Evolutionary conservation across 2,888 invertebrate species (phyloP), one percentile per base, ranked within the genome.

Genomic region (Sesamia inferens): DNA sequence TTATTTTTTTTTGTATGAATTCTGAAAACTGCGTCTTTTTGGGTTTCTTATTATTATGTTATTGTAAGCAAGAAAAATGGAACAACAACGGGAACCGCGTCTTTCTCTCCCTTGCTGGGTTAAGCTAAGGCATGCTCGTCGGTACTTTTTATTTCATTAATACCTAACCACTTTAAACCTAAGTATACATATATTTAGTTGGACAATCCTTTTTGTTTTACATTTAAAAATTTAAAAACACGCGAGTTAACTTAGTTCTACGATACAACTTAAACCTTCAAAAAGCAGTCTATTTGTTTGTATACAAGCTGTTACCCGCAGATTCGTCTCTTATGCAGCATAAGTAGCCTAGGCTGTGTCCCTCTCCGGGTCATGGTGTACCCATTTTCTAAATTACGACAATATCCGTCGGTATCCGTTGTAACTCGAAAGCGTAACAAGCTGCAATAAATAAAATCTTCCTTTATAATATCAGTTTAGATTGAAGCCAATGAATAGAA

Each of bases 51-150:
- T 31, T 31, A 57, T 73, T 66, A 16, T 68, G 22, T 78, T 77
- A 77, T 39, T 57, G 10, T 57, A 47, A 31, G 31, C 22, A 58
- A 5, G 19, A 78, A 82, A 72, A 48, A 19, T 48, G 13, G 16
- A 59, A 39, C 1, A 22, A 22, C 13, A 68, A 22, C 31, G 4
- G 19, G 11, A n/a, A 59, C 63, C 19, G 19, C 54, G 16, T 22
- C n/a, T 78, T 68, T 61, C 24, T 67, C 31, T 51, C 62, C 61
- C 11, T 19, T 58, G 22, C 39, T 63, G 42, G n/a, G 64, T 63
- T 31, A 62, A 68, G 55, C 62, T 8, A 54, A 65, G 22, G 67
- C 73, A 82, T 61, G 55, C 59, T 10, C 57, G n/a, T 5, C 22
- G 39, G 14, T 42, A 24, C 8, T 62, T 62, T 31, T 31, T 57